These are phyloP conservation scores for Creontiades dilutus DNA, from an alignment of 2,888 invertebrate genomes.

Conservation along the genomic window DNA sequence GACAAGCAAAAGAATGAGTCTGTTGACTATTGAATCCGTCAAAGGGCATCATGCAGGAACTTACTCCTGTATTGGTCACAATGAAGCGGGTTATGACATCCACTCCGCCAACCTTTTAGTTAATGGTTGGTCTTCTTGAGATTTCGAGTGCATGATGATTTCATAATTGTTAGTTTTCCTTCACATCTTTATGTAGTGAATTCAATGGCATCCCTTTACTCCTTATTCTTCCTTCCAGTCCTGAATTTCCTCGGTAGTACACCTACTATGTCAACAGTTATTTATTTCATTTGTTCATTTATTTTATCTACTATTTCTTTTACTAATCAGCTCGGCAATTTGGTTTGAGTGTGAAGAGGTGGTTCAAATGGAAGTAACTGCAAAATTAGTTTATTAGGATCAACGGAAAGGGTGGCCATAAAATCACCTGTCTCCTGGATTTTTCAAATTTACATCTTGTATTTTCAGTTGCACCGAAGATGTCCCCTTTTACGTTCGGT, in stretches of 20 bases:
- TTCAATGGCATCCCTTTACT: too few relatives aligned
- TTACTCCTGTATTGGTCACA: conserved; percentile 86
- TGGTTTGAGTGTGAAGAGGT: too few relatives aligned
- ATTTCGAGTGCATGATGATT: conserved; percentile 28
- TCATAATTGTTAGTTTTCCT: not conserved
- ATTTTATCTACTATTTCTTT: too few relatives aligned
- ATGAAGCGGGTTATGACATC: conserved; percentile 84
- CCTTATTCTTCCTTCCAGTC: too few relatives aligned
- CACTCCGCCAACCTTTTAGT: conserved; percentile 85
- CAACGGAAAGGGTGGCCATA: too few relatives aligned
- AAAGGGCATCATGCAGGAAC: conserved; percentile 86
- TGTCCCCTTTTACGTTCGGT: conserved; percentile 84
- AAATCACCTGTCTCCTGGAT: too few relatives aligned
- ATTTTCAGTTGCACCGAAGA: conserved; percentile 82
- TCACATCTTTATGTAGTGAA: not conserved
- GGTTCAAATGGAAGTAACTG: too few relatives aligned
- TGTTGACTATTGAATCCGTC: conserved; percentile 84
- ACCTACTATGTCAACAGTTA: too few relatives aligned
- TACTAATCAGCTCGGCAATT: too few relatives aligned
- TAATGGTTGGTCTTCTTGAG: conserved; percentile 81
- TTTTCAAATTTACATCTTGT: not conserved
- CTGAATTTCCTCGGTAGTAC: too few relatives aligned
- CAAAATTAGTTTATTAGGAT: too few relatives aligned
- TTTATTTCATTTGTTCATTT: too few relatives aligned
- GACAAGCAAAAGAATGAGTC: conserved; percentile 83